Conservation (phyloP, 2,888 invertebrate genomes). For the Sminthurides aquaticus region DNA sequence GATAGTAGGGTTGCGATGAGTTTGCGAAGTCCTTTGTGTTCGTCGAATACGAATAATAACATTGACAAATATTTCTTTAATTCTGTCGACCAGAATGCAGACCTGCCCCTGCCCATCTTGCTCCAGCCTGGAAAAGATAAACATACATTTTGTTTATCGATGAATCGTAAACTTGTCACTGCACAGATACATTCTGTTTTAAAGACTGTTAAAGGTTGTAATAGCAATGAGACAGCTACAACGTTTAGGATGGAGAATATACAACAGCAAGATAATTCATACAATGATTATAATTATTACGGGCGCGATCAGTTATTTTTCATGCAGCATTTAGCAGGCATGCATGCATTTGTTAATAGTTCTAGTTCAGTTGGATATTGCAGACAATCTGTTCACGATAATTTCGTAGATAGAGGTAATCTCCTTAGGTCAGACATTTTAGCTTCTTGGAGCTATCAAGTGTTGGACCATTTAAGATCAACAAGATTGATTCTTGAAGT, state of each 20-base stretch:
- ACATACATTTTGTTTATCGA: conserved; percentile 16
- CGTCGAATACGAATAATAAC: neutral
- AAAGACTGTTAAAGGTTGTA: conserved; percentile 10
- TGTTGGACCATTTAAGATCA: conserved; percentile 35
- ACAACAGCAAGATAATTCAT: conserved; percentile 2
- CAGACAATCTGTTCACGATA: neutral
- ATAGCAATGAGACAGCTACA: neutral
- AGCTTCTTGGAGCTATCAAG: conserved; percentile 25
- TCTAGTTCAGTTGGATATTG: neutral
- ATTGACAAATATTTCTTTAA: neutral
- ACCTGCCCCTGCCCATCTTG: neutral
- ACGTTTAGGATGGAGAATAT: neutral
- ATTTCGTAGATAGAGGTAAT: neutral
- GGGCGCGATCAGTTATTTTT: conserved; percentile 2
- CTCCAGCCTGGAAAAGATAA: neutral
- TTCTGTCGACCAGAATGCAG: neutral
- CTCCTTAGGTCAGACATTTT: conserved; percentile 10
- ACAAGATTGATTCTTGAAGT: conserved; percentile 33
- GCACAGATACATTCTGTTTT: conserved; percentile 26
- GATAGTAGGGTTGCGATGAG: conserved; percentile 32
- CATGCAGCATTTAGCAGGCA: neutral
- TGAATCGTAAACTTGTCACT: conserved; percentile 23
- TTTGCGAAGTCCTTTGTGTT: conserved; percentile 32
- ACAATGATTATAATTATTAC: conserved; percentile 1
- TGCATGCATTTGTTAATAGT: neutral